These are phyloP conservation scores for Brachypodius melanocephalos DNA, from an alignment of 2,113 vertebrate genomes.

Conservation along the genomic window DNA sequence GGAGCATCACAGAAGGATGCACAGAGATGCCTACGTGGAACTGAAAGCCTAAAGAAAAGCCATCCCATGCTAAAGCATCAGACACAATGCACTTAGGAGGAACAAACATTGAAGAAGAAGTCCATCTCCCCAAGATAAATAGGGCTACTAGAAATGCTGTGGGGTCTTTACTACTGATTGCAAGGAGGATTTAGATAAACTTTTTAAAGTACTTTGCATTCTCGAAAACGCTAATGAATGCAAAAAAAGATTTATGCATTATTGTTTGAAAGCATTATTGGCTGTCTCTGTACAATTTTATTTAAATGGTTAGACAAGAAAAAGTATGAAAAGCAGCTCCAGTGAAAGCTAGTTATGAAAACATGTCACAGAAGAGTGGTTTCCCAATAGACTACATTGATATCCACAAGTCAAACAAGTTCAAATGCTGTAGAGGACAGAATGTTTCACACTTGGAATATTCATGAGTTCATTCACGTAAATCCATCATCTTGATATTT, in stretches of 20 bases:
- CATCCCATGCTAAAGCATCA: neutral
- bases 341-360: conserved; percentile 19
- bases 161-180: neutral
- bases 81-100: neutral
- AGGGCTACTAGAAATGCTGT: neutral
- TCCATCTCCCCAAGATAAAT: neutral
- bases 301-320: neutral
- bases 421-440: neutral
- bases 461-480: conserved; percentile 23
- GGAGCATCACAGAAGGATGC: neutral
- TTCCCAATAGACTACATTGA: neutral
- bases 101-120: neutral
- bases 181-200: neutral
- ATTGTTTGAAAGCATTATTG: neutral
- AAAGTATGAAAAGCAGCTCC: neutral
- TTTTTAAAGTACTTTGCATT: neutral
- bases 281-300: neutral
- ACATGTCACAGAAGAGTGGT: conserved; percentile 8
- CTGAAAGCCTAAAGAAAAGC: neutral
- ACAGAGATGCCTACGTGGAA: neutral
- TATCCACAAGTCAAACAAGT: conserved; percentile 35
- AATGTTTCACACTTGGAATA: neutral
- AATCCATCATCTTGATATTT: neutral
- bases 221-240: neutral
- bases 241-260: neutral